Base-by-base conservation (phyloP, 2,888 invertebrate genomes). In the Neuroscelio doddi region DNA sequence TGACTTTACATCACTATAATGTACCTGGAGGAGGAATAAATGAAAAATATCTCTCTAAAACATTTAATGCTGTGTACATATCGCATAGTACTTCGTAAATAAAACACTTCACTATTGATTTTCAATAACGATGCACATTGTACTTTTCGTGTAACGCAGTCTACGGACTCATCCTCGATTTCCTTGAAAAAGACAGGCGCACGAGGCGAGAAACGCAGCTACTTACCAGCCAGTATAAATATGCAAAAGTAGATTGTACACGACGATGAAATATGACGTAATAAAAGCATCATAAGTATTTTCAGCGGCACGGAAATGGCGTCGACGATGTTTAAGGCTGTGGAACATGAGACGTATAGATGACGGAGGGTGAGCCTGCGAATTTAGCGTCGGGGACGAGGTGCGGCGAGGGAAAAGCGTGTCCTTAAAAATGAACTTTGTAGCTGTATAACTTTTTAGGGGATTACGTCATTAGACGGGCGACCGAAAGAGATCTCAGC, bases 371-470 rank as follows among this genome's bases (percentile, higher is more conserved):
- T 64, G 68, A 64, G 68, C 47, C 58, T 50, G 53, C 50, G 56
- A 56, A 56, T 55, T 65, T 64, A 51, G 45, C 47, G 59, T 34
- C 47, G 53, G n/a, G n/a, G n/a, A n/a, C n/a, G n/a, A n/a, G n/a
- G n/a, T n/a, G 42, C 51, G 51, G 59, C 46, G 36, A 45, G 21
- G 63, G 41, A 16, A 17, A 15, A 55, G 68, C 62, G 71, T 68
- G 72, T 73, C 75, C 75, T 78, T 76, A 81, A 81, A 81, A 81
- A 81, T 79, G 75, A 79, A 78, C 77, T 74, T 73, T 71, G 72
- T 80, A 80, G 79, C 77, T 80, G 79, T 80, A 79, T 80, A 77
- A 80, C 80, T 80, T 80, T 78, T 78, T 75, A 73, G 75, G 76
- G 76, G 75, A 78, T 80, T 80, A 76, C 74, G 72, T 75, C 75